A percentile compares a stretch with the other conserved stretches of the same genome.
Evolutionary conservation across 2,888 invertebrate species (phyloP).

Genomic region (Zaprionus obscuricornis): DNA sequence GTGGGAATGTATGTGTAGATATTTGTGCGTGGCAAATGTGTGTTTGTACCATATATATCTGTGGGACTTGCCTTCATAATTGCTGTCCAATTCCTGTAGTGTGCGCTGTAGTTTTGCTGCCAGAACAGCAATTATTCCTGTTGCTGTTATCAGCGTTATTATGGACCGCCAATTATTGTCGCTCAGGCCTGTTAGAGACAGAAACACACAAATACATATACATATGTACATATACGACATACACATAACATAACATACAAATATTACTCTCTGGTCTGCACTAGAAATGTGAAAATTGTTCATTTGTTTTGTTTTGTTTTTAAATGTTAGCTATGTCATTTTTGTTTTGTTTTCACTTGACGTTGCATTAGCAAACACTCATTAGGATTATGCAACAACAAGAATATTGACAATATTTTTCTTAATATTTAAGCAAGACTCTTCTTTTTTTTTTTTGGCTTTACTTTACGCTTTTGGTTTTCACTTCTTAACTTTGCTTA

Average conservation of each 20-base stretch:
- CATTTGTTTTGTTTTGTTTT: no score
- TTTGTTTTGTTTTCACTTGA: slow-evolving; percentile 6
- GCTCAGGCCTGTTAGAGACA: slow-evolving; percentile 22
- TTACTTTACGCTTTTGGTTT: no score
- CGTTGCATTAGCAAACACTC: slow-evolving; percentile 6
- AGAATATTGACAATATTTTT: slow-evolving; percentile 1
- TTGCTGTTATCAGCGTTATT: slow-evolving; percentile 59
- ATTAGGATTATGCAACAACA: background rate
- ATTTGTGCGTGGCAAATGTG: no score
- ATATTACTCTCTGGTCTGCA: background rate
- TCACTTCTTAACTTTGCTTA: slow-evolving; percentile 22
- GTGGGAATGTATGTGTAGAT: no score
- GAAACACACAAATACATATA: slow-evolving; percentile 28
- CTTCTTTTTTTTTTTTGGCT: background rate
- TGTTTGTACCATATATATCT: no score
- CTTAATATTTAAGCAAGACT: slow-evolving; percentile 7
- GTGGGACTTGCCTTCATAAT: slow-evolving; percentile 43
- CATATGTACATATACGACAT: background rate
- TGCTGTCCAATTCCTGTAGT: slow-evolving; percentile 40
- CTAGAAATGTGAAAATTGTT: background rate
- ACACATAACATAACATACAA: background rate
- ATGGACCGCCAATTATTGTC: slow-evolving; percentile 63
- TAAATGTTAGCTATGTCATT: background rate
- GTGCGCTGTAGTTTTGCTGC: slow-evolving; percentile 9
- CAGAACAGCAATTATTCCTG: slow-evolving; percentile 57